Evolutionary conservation across 2,888 invertebrate species (phyloP).

Genomic region (Prionchulus punctatus): DNA sequence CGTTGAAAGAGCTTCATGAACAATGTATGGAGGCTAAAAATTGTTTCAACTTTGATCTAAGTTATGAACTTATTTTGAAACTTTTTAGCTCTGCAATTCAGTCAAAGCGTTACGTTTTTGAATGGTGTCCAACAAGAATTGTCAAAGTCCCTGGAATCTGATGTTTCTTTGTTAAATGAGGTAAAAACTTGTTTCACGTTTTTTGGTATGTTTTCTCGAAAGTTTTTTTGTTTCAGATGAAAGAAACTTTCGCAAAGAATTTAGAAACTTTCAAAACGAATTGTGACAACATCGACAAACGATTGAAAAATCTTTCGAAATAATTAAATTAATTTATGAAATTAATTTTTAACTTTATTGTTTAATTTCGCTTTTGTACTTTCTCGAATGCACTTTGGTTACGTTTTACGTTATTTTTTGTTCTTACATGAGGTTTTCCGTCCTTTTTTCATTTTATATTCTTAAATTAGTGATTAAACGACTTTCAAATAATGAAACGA

Average conservation of each 20-base stretch:
- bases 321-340: no score
- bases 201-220: background rate
- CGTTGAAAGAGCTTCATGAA: slow-evolving; percentile 68
- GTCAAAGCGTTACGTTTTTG: slow-evolving; percentile 58
- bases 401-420: no score
- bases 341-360: no score
- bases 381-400: no score
- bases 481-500: no score
- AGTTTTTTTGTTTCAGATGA: background rate
- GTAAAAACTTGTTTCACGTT: background rate
- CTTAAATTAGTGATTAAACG: no score
- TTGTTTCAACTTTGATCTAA: slow-evolving; percentile 1
- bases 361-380: no score
- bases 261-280: background rate
- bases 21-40: slow-evolving; percentile 49
- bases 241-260: background rate
- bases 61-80: background rate
- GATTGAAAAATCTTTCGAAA: background rate
- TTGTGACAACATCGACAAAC: slow-evolving; percentile 4
- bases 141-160: slow-evolving; percentile 3
- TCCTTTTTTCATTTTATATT: no score
- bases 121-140: slow-evolving; percentile 11
- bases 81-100: slow-evolving; percentile 64
- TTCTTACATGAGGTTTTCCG: no score
- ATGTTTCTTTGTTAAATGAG: slow-evolving; percentile 6